Evolutionary conservation across 1,140 invertebrate genomes (phyloP), one percentile per base, ranked within the genome.

Genomic region (Dreissena polymorpha): DNA sequence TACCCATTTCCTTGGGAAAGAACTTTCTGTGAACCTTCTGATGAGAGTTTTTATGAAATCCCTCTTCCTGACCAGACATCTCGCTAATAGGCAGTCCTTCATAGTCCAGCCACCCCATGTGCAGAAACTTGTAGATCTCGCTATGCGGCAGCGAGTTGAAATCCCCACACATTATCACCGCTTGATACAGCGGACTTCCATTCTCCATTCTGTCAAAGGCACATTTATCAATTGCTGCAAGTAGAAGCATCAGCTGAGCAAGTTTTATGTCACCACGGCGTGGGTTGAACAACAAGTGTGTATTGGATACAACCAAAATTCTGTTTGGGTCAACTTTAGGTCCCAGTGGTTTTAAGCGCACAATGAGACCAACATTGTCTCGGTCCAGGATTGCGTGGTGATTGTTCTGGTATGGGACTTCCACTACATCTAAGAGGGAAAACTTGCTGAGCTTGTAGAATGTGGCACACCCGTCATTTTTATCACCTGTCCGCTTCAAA

Each of bases 251-350:
- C 10, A 94, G 74, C 93, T 99, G 98, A 0, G 97, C 97, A 23
- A 98, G 93, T 88, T 97, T 95, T 0, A 99, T 95, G 92, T 99
- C 98, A 27, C 96, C 95, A 27, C 98, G 93, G 87, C 93, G 95
- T 0, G 97, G 97, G 94, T 99, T 99, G 91, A 96, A 99, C 13
- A 99, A 93, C n/a, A 99, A 93, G 94, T 99, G 98, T 0, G 98
- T 99, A 7, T 97, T 99, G 12, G 97, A 97, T 0, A 99, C 94
- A 27, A 97, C 94, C 69, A 97, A 92, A 49, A 8, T 14, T 71
- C 85, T 85, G 50, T 84, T 16, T 10, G 75, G 65, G 60, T 25
- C 8, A 14, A 64, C 10, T 21, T 18, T 39, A 5, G 14, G 10
- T 49, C 70, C 57, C 14, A 25, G 23, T 16, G 90, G 89, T 60